These are phyloP conservation scores for Kuschelorhynchus macadamiae DNA, from an alignment of 2,888 invertebrate species.

Conservation along the genomic window DNA sequence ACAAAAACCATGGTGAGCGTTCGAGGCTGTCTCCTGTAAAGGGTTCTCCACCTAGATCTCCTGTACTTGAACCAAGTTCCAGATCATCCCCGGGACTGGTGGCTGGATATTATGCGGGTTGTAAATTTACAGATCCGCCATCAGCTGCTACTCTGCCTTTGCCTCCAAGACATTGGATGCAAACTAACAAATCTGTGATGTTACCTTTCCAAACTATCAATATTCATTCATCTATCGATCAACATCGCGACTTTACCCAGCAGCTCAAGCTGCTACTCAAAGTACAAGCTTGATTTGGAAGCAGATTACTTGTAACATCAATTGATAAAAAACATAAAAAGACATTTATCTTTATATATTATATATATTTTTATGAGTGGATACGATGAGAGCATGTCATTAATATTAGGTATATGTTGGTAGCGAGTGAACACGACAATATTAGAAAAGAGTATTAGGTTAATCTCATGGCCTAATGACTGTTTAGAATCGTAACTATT, in stretches of 20 bases:
- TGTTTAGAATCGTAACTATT: slow-evolving; percentile 7
- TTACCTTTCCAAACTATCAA: slow-evolving; percentile 58
- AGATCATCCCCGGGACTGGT: slow-evolving; percentile 65
- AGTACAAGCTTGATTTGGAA: slow-evolving; percentile 67
- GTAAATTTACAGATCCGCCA: slow-evolving; percentile 80
- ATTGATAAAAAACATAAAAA: slow-evolving; percentile 55
- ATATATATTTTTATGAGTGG: slow-evolving; percentile 63
- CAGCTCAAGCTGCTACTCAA: slow-evolving; percentile 68
- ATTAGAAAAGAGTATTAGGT: slow-evolving; percentile 13
- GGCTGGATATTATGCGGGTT: slow-evolving; percentile 75
- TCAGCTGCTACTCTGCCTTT: slow-evolving; percentile 80
- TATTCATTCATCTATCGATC: slow-evolving; percentile 24
- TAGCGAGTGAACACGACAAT: slow-evolving; percentile 70
- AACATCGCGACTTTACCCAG: slow-evolving; percentile 64
- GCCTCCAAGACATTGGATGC: slow-evolving; percentile 82
- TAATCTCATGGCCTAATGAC: slow-evolving; percentile 39
- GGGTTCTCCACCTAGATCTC: slow-evolving; percentile 45
- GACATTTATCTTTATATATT: slow-evolving; percentile 63
- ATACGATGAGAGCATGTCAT: slow-evolving; percentile 56
- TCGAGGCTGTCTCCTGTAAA: slow-evolving; percentile 49
- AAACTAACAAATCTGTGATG: slow-evolving; percentile 70
- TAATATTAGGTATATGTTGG: slow-evolving; percentile 62
- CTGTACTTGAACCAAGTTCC: slow-evolving; percentile 54
- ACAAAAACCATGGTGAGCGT: slow-evolving; percentile 43
- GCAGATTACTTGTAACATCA: slow-evolving; percentile 47